A percentile compares a stretch with the other conserved stretches of the same genome.
Evolutionary conservation across 2,113 vertebrate species (phyloP).

Genomic region (Channa argus): DNA sequence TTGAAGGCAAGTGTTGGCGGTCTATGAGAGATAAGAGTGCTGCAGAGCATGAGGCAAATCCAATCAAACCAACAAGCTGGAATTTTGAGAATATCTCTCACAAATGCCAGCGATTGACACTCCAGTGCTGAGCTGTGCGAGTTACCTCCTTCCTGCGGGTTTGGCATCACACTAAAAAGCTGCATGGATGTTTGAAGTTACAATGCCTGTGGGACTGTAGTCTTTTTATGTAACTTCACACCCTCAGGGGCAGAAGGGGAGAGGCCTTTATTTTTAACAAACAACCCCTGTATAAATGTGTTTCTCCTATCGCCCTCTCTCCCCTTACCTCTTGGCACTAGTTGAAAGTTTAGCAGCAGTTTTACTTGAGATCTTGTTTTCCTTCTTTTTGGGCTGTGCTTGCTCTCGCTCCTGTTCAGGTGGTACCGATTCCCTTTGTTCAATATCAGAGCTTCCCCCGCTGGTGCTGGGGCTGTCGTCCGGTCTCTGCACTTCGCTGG

Average conservation of each 20-base stretch:
- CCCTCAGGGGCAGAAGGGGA: constrained; percentile 30
- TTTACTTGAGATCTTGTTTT: constrained; percentile 99
- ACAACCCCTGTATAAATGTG: constrained; percentile 49
- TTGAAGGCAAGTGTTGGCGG: constrained; percentile 27
- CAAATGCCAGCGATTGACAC: constrained; percentile 38
- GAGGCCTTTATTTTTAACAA: constrained; percentile 52
- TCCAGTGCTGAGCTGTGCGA: constrained; percentile 1
- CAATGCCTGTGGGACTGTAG: constrained; percentile 50
- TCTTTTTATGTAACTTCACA: constrained; percentile 60
- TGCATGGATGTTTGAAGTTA: constrained; percentile 57
- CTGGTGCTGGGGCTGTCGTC: constrained; percentile 99
- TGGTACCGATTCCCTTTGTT: constrained; percentile 92
- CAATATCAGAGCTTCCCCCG: constrained; percentile 97
- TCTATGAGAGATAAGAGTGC: constrained; percentile 17
- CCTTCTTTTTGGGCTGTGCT: constrained; percentile 97
- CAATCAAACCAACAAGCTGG: constrained; percentile 38
- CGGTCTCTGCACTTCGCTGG: constrained; percentile 96
- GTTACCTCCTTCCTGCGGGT: constrained; percentile 37
- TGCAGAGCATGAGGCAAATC: constrained; percentile 8
- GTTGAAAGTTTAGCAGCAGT: constrained; percentile 98
- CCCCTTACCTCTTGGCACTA: constrained; percentile 96
- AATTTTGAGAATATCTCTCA: constrained; percentile 35
- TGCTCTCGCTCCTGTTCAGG: constrained; percentile 95
- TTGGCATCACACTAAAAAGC: constrained; percentile 43
- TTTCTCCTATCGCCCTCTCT: background rate